Percentiles rank a stretch among this genome's conserved stretches.
Conservation (phyloP, 2,888 invertebrate species). For the Lycia hirtaria region DNA sequence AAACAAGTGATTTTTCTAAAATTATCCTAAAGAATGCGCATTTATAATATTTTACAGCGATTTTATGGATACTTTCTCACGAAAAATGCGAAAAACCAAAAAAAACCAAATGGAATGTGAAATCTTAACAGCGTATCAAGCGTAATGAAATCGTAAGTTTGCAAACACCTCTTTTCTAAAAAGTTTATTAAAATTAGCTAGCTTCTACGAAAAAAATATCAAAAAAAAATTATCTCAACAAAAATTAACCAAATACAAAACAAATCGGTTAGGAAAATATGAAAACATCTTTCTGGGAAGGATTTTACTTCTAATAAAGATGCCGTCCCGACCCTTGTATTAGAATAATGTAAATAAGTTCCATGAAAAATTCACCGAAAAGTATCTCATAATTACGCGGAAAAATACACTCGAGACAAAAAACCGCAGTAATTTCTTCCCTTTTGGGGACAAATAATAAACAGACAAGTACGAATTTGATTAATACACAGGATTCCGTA, state of each 20-base stretch:
- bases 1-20: no score
- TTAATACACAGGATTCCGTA: no score
- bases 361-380: conserved; percentile 14
- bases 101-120: no score
- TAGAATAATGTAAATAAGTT: conserved; percentile 18
- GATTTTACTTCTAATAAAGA: conserved; percentile 6
- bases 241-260: background rate
- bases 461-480: no score
- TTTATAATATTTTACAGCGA: no score
- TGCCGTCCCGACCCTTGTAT: conserved; percentile 14
- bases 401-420: conserved; percentile 11
- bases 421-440: conserved; percentile 22
- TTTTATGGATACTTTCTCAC: no score
- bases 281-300: conserved; percentile 3
- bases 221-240: background rate
- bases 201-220: background rate
- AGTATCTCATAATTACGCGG: conserved; percentile 14
- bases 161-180: background rate
- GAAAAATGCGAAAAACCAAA: no score
- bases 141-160: no score
- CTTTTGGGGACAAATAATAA: conserved; percentile 21
- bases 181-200: background rate
- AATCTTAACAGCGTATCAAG: no score
- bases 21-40: no score
- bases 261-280: background rate